Evolutionary conservation across 2,888 invertebrate genomes (phyloP), one percentile per base, ranked within the genome.

Genomic region (Julus scanicus): DNA sequence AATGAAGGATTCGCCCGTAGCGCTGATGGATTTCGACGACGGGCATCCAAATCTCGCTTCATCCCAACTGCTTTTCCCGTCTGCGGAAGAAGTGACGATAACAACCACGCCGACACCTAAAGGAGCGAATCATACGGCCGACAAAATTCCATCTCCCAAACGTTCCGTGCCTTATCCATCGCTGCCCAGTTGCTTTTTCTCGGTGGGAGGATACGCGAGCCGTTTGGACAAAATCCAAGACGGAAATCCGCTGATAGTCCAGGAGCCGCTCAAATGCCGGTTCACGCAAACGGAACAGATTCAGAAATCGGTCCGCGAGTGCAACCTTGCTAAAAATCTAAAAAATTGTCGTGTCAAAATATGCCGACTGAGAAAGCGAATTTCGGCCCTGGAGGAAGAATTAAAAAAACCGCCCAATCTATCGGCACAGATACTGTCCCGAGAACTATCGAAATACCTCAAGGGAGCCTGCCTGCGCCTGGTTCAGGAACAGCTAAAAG

Each of bases 401-500:
- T n/a, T 29, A 20, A 80, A 80, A 13, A 80, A 80, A 80, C 80
- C 80, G 13, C 20, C 37, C 5, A 8, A 5, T 8, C 8, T 80
- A 8, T 20, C n/a, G 5, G 29, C 15, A 5, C 80, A 80, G 29
- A 20, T 80, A 8, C 80, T 80, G 80, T 80, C 20, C 5, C 5
- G 13, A 15, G 80, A 80, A 13, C 80, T 80, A 15, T 80, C 80
- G 13, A 80, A 80, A 13, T 13, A 80, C 15, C 37, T 80, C n/a
- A 20, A n/a, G 13, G 80, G 80, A 20, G 80, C 80, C 20, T 80
- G 80, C 37, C 37, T 80, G 5, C n/a, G 80, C 8, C 37, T 80
- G 29, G 80, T 80, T 80, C 80, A 80, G 80, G 80, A 80, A 80
- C 80, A 80, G 80, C 80, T 80, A 13, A 80, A 29, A 29, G 80